These are phyloP conservation scores for Machimus atricapillus DNA, from an alignment of 2,888 invertebrate species.

Conservation along the genomic window DNA sequence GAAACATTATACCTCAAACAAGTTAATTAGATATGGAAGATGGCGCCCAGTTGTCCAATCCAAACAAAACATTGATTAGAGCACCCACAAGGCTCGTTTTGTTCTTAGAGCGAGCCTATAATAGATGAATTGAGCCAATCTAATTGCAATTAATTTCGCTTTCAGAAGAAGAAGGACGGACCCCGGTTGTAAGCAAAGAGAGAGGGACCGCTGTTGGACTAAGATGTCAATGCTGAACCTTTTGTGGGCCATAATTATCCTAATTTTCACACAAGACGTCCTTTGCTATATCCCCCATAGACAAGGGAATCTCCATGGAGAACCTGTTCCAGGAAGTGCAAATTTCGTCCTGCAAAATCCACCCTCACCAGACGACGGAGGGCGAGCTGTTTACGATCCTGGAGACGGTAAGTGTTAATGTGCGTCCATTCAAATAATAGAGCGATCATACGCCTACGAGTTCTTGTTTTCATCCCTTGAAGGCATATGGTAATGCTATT, in stretches of 20 bases:
- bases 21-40: neutral
- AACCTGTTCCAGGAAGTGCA: conserved; percentile 35
- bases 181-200: neutral
- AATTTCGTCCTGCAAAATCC: neutral
- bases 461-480: neutral
- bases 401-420: conserved; percentile 59
- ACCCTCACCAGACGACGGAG: conserved; percentile 48
- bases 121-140: neutral
- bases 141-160: conserved; percentile 12
- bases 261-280: conserved; percentile 45
- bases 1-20: neutral
- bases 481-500: neutral
- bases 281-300: conserved; percentile 25
- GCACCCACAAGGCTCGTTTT: neutral
- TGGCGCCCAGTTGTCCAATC: neutral
- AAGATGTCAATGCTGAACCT: conserved; percentile 49
- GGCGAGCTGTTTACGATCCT: conserved; percentile 59
- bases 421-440: neutral
- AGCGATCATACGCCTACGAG: neutral
- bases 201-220: neutral
- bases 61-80: neutral
- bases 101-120: neutral
- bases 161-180: neutral
- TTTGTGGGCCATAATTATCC: conserved; percentile 49
- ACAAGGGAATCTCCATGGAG: conserved; percentile 22